Evolutionary conservation across 2,113 vertebrate species (phyloP), one percentile per base, ranked within the genome.

Genomic region (Jaculus jaculus): DNA sequence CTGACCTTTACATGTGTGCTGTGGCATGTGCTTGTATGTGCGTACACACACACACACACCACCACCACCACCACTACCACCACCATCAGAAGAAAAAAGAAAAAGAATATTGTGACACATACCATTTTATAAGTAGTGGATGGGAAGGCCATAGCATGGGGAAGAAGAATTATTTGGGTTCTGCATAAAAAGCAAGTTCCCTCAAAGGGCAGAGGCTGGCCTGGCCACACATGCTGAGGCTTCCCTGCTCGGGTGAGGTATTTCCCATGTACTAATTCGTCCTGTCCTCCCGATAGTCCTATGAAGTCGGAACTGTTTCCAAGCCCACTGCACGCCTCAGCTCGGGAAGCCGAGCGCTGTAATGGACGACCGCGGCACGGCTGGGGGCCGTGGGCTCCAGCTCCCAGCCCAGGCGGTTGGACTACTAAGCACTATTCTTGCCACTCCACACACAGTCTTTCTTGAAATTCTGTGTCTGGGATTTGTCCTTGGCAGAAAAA

Each of bases 321-420:
- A 97, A 84, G 18, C 71, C 83, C n/a, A 58, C 87, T 92, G 72
- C 87, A 73, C 39, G 95, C 47, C 58, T 87, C 39, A 96, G 58
- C 47, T 87, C 39, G 9, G 10, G 58, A 84, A 16, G 54, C 73
- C 81, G 89, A 91, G 47, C 28, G 30, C 26, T 8, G 26, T 60
- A 92, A 92, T 65, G 74, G 95, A 92, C 84, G 68, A 74, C 66
- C 65, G 73, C 37, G 51, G 83, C 78, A 18, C 39, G 75, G 79
- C 74, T 42, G 83, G 90, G 42, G 73, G 51, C 26, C 23, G 91
- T 79, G 88, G 84, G 42, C 66, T 47, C 5, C 2, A 34, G 47
- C 51, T 85, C 75, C 82, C 51, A 83, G 80, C 23, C 20, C 37
- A n/a, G 73, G 66, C n/a, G 87, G 51, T 37, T 42, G n/a, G 65